Percentiles rank a stretch among this genome's conserved stretches.
Conservation (phyloP, 2,888 invertebrate species). For the Syrista parreyssii region DNA sequence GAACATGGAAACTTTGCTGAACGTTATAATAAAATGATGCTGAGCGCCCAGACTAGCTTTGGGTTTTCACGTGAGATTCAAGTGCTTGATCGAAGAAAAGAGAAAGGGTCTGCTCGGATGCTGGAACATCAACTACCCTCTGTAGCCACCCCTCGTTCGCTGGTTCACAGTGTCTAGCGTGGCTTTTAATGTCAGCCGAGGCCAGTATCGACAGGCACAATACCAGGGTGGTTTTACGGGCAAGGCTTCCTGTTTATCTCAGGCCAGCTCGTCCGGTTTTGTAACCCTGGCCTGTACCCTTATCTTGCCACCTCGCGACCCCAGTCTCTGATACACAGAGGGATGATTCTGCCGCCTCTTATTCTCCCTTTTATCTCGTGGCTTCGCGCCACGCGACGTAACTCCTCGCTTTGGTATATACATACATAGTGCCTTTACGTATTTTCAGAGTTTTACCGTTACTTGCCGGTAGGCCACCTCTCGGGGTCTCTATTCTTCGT, state of each 20-base stretch:
- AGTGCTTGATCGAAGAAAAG: no score
- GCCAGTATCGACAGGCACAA: not conserved
- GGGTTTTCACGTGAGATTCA: no score
- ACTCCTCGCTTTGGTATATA: not conserved
- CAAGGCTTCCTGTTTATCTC: not conserved
- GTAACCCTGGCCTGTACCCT: not conserved
- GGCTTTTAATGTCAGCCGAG: not conserved
- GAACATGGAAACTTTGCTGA: no score
- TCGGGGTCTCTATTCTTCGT: conserved; percentile 26
- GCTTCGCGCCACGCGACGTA: not conserved
- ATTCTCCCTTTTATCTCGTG: not conserved
- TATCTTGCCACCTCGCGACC: conserved; percentile 1
- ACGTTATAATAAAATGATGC: no score
- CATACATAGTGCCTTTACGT: conserved; percentile 8
- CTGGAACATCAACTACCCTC: not conserved
- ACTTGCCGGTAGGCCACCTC: conserved; percentile 18
- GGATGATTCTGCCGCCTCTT: not conserved
- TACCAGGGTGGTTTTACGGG: not conserved
- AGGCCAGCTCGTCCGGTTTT: not conserved
- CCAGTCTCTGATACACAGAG: not conserved
- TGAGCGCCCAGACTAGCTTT: no score
- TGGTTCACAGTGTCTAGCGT: not conserved
- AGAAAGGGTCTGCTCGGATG: no score
- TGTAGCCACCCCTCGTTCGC: not conserved
- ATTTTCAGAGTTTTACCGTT: conserved; percentile 32